A percentile compares a stretch with the other conserved stretches of the same genome.
Evolutionary conservation across 2,797 vertebrate species (phyloP).

Genomic region (Chromobotia macracanthus): DNA sequence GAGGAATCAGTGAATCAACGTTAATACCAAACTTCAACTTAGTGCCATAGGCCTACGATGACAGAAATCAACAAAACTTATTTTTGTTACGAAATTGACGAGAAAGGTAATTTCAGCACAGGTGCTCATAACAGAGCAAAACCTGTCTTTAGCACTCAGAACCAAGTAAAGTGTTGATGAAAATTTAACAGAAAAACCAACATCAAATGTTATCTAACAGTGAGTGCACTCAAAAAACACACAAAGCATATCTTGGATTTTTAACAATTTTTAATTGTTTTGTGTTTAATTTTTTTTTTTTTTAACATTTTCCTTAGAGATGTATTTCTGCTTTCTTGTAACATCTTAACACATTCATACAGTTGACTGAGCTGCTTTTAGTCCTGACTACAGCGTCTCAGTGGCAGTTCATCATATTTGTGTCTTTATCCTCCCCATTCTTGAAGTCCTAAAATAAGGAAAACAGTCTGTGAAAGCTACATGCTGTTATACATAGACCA

Average conservation of each 20-base stretch:
- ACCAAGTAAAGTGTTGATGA: conserved; percentile 22
- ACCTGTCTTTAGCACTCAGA: conserved; percentile 43
- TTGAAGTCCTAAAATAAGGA: conserved; percentile 39
- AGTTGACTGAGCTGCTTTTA: conserved; percentile 32
- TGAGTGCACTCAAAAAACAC: conserved; percentile 58
- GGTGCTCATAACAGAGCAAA: conserved; percentile 33
- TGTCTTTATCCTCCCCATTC: conserved; percentile 45
- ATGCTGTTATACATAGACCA: conserved; percentile 41
- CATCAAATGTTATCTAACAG: conserved; percentile 46
- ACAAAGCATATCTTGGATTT: conserved; percentile 53
- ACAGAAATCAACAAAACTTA: conserved; percentile 67
- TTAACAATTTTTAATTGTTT: conserved; percentile 54
- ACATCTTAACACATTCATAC: conserved; percentile 72
- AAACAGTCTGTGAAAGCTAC: conserved; percentile 40
- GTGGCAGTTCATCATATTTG: conserved; percentile 43
- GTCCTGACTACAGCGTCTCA: conserved; percentile 49
- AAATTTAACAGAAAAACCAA: conserved; percentile 43
- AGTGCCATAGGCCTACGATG: conserved; percentile 77
- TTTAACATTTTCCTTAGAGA: conserved; percentile 77
- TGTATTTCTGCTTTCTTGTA: conserved; percentile 85
- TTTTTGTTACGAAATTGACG: conserved; percentile 58
- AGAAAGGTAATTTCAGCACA: conserved; percentile 41
- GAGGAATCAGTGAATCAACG: conserved; percentile 68
- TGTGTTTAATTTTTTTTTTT: conserved; percentile 64
- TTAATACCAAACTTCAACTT: conserved; percentile 73